A percentile compares a stretch with the other conserved stretches of the same genome.
phyloP scores from a whole-genome alignment of 2,888 invertebrate genomes.

The Cyclophora punctaria region DNA sequence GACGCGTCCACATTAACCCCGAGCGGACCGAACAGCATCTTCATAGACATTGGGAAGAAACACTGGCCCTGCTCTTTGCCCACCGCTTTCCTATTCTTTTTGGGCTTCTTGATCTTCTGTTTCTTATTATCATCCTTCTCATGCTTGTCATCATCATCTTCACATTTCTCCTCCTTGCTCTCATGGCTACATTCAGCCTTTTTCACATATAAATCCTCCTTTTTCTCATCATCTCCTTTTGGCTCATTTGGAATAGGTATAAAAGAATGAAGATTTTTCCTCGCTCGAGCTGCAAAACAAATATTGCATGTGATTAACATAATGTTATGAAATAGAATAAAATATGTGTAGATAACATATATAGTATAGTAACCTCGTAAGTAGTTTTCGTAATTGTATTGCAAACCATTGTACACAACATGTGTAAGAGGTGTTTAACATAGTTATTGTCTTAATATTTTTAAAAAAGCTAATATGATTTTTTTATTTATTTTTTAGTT shows the following conservation, averaged over 20 bases:
- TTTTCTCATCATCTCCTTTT: conserved; percentile 53
- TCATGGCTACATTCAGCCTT: conserved; percentile 44
- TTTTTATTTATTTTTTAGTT: too few relatives aligned
- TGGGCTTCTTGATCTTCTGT: conserved; percentile 47
- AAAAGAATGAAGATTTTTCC: conserved; percentile 60
- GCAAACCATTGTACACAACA: too few relatives aligned
- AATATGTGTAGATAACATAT: too few relatives aligned
- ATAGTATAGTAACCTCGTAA: too few relatives aligned
- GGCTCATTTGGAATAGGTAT: conserved; percentile 58
- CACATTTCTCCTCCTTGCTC: conserved; percentile 51
- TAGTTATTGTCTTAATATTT: too few relatives aligned
- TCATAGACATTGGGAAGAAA: conserved; percentile 91
- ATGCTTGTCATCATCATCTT: conserved; percentile 39
- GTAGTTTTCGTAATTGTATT: too few relatives aligned
- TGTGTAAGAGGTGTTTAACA: too few relatives aligned
- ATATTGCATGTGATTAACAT: not conserved
- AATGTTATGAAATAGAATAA: not conserved
- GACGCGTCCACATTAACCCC: conserved; percentile 72
- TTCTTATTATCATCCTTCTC: conserved; percentile 55
- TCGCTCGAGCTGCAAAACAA: conserved; percentile 53
- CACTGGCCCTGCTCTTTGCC: conserved; percentile 55
- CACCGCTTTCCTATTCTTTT: conserved; percentile 60
- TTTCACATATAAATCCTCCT: conserved; percentile 42
- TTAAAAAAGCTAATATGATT: too few relatives aligned
- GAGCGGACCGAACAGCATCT: conserved; percentile 88